phyloP scores from a whole-genome alignment of 2,113 vertebrate genomes.

The Sebastes schlegelii region DNA sequence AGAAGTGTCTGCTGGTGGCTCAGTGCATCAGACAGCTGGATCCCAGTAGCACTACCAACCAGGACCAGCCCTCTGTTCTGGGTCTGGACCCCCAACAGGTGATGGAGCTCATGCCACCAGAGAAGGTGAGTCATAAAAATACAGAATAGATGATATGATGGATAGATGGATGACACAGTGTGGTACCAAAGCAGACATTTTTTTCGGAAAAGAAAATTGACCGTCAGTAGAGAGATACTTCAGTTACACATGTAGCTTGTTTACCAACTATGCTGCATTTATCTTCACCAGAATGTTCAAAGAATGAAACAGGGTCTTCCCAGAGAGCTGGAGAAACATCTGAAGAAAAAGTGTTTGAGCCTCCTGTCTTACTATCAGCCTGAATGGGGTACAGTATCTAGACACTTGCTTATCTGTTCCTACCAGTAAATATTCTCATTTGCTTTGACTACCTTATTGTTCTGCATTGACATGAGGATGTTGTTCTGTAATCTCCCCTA shows the following conservation, averaged over 20 bases:
- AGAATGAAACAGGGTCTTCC: constrained; percentile 83
- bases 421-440: neutral
- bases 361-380: constrained; percentile 88
- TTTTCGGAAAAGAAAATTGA: neutral
- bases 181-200: neutral
- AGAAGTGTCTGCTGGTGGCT: constrained; percentile 85
- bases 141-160: neutral
- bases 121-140: constrained; percentile 68
- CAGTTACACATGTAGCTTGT: neutral
- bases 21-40: constrained; percentile 83
- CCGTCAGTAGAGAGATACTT: neutral
- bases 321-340: constrained; percentile 84
- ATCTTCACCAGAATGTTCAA: constrained; percentile 79
- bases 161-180: too few relatives aligned
- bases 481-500: constrained; percentile 47
- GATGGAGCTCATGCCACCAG: constrained; percentile 82
- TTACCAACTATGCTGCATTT: neutral
- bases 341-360: constrained; percentile 86
- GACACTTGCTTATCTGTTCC: neutral
- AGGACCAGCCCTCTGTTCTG: constrained; percentile 73
- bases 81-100: constrained; percentile 82
- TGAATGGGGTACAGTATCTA: constrained; percentile 80
- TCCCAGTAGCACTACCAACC: constrained; percentile 55
- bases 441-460: neutral
- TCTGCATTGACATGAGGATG: neutral